Evolutionary conservation across 2,797 vertebrate genomes (phyloP), one percentile per base, ranked within the genome.

Genomic region (Sphenopsis melanotis): DNA sequence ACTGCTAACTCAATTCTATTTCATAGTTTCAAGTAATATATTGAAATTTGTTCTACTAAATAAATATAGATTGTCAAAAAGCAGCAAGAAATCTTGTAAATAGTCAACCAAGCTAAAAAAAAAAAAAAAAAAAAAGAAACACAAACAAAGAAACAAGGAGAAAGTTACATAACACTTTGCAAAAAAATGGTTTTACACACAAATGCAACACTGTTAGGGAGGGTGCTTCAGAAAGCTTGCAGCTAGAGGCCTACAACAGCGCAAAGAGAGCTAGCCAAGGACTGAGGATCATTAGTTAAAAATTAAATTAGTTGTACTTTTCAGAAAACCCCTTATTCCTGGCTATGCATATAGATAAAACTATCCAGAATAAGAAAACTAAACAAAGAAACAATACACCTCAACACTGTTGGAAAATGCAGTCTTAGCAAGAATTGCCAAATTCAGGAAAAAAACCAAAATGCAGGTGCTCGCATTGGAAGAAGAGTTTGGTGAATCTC

Each of bases 21-120:
- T 97, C 94, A 96, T 95, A 96, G 96, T 98, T 98, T 98, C 98
- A 98, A 98, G 97, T 98, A 98, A 97, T 95, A 96, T 90, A 97
- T 93, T 95, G 96, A 96, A 93, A 95, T 97, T 94, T 94, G 96
- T 96, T 95, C 96, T 96, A 97, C 97, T 98, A 98, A 98, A 98
- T 98, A 98, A 97, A 98, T 98, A 99, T 95, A 98, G 99, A 99
- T 99, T 99, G 99, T 99, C 99, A 98, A 98, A 98, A 98, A 98
- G 98, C 97, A 99, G 98, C 99, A 99, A 98, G 97, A 98, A 96
- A 93, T 98, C 97, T 98, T 95, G 97, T 97, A 97, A 96, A 97
- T 96, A 97, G 52, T 94, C 93, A 97, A 97, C 93, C 94, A 96
- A 97, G 96, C 95, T 95, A 82, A 76, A 90, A 95, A 96, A 96